Evolutionary conservation across 2,113 vertebrate genomes (phyloP), one percentile per base, ranked within the genome.

Genomic region (Pao palembangensis): DNA sequence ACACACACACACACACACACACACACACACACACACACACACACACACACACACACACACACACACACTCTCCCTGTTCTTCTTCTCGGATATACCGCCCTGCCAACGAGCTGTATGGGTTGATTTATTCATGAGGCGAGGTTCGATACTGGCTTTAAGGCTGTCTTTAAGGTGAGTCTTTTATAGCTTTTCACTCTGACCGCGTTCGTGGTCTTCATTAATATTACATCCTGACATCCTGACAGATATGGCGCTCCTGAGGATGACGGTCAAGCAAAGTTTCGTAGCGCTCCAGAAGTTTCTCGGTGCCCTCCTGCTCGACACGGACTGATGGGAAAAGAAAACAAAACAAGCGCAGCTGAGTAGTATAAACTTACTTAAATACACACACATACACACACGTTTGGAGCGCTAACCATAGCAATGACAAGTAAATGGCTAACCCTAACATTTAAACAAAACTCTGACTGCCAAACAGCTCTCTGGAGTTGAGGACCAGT

Each of bases 201-300:
- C 59, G 38, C 8, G 48, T 76, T 69, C 80, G 78, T 66, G 60
- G 48, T 77, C 55, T 75, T 76, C 61, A 79, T 87, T 76, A 78
- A 76, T 76, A 74, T 78, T 83, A 60, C 61, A 85, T 78, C 41
- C 51, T 60, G 61, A 75, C 80, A 76, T 64, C 11, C 61, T 79
- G 67, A 73, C 75, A 72, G 61, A 20, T 6, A 49, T 18, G 15
- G 28, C 43, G 23, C 50, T 58, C 62, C 48, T 44, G 25, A 38
- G 58, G 58, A 69, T 13, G 17, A 49, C 44, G 58, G 50, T 18
- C 52, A 64, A 69, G 48, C 25, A 19, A 75, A 70, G 65, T 79
- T 75, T 66, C 61, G 11, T n/a, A 1, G 54, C 58, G 34, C 25
- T 6, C 31, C 38, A 49, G 58, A 69, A 71, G 43, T 55, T 61